phyloP scores from a whole-genome alignment of 2,797 vertebrate species.

The Pseudochirops corinnae region DNA sequence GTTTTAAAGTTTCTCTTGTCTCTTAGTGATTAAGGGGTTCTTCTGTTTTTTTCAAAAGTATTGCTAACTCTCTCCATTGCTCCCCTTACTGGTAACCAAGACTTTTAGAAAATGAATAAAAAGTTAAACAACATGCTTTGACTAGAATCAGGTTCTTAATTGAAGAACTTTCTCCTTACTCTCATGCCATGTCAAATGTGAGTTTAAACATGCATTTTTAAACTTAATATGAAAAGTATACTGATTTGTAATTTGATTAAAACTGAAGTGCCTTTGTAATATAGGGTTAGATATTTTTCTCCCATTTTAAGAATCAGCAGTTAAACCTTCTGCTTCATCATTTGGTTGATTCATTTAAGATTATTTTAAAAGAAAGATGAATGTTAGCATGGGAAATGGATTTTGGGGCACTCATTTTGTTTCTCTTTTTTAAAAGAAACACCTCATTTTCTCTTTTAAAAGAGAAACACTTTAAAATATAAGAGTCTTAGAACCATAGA shows the following conservation, averaged over 20 bases:
- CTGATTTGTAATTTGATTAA: slow-evolving; percentile 19
- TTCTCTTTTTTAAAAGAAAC: slow-evolving; percentile 40
- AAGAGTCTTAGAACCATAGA: slow-evolving; percentile 36
- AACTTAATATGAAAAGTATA: slow-evolving; percentile 50
- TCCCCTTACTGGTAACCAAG: not conserved
- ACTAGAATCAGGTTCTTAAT: not conserved
- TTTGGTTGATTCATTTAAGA: slow-evolving; percentile 47
- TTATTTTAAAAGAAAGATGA: slow-evolving; percentile 39
- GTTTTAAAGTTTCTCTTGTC: not conserved
- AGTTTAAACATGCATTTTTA: slow-evolving; percentile 56
- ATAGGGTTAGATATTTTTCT: slow-evolving; percentile 59
- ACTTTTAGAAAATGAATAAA: not conserved
- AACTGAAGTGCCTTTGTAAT: slow-evolving; percentile 29
- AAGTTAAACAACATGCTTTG: not conserved
- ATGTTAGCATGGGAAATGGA: not conserved
- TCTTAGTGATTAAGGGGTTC: not conserved
- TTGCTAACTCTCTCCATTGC: accelerated
- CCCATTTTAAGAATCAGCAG: slow-evolving; percentile 17
- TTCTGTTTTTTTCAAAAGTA: not conserved
- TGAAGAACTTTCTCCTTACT: not conserved
- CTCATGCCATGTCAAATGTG: slow-evolving; percentile 41
- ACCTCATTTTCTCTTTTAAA: slow-evolving; percentile 34
- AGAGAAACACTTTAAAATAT: slow-evolving; percentile 24
- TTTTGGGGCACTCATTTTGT: slow-evolving; percentile 3
- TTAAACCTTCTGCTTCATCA: not conserved